phyloP scores from a whole-genome alignment of 2,113 vertebrate species.

The Hemiscyllium ocellatum region DNA sequence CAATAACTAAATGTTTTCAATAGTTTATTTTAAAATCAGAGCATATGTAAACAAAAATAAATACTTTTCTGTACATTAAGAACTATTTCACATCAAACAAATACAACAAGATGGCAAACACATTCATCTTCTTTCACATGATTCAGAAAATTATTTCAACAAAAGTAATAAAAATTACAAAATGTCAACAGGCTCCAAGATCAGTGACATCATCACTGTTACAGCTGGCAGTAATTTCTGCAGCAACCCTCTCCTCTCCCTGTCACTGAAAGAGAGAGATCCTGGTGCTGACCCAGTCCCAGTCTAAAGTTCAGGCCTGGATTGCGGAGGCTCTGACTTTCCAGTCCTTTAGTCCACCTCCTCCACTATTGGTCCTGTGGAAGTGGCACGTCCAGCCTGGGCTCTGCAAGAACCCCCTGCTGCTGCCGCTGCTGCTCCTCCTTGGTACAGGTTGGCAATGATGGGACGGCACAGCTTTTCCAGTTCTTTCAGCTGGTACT shows the following conservation, averaged over 20 bases:
- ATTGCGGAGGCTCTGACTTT: too few species aligned
- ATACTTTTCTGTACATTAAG: not conserved
- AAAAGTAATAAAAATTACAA: too few species aligned
- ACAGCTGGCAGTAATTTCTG: too few species aligned
- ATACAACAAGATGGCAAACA: not conserved
- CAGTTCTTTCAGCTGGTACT: constrained; percentile 49
- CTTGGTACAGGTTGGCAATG: constrained; percentile 43
- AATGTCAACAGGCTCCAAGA: too few species aligned
- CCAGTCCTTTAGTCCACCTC: constrained; percentile 38
- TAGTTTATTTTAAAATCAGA: not conserved
- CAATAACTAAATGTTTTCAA: too few species aligned
- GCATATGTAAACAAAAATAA: not conserved
- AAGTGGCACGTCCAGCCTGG: not conserved
- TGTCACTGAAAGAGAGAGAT: too few species aligned
- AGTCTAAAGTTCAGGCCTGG: too few species aligned
- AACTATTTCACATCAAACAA: not conserved
- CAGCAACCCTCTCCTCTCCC: too few species aligned
- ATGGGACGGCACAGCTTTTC: constrained; percentile 44
- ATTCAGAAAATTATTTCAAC: too few species aligned
- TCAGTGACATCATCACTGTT: too few species aligned
- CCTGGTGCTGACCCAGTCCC: too few species aligned
- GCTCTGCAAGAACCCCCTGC: constrained; percentile 20
- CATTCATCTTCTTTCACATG: not conserved
- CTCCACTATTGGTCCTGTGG: constrained; percentile 38
- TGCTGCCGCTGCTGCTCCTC: constrained; percentile 40